These are phyloP conservation scores for Campoletis sonorensis DNA, from an alignment of 1,140 invertebrate species.

Conservation along the genomic window DNA sequence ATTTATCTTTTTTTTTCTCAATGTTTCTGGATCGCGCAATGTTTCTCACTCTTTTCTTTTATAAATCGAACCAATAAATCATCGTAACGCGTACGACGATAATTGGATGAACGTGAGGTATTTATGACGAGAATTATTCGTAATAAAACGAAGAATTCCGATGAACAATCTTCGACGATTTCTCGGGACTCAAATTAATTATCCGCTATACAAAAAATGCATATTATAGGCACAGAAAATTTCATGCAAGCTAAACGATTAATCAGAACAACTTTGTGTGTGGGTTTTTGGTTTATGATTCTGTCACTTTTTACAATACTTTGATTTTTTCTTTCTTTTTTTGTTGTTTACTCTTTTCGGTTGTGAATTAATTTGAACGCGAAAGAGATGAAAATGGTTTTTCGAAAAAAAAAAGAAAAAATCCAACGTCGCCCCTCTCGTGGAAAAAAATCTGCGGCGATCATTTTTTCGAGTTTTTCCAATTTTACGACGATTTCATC, in stretches of 20 bases:
- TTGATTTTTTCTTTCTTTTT: constrained; percentile 29
- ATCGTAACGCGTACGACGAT: too few species aligned
- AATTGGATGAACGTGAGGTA: too few species aligned
- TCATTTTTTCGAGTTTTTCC: too few species aligned
- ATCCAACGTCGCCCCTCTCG: not conserved
- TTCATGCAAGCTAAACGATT: constrained; percentile 35
- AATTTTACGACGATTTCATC: too few species aligned
- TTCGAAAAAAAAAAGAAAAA: not conserved
- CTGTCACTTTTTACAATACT: not conserved
- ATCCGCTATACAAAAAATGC: constrained; percentile 44
- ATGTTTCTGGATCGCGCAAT: too few species aligned
- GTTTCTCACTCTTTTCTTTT: too few species aligned
- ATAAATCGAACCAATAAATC: too few species aligned
- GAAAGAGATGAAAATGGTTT: not conserved
- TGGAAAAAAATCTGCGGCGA: not conserved
- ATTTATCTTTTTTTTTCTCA: too few species aligned
- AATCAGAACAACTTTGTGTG: not conserved
- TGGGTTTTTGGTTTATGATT: constrained; percentile 12
- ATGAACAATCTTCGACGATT: constrained; percentile 12
- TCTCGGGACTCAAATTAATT: constrained; percentile 28
- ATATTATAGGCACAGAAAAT: constrained; percentile 41
- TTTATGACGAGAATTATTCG: too few species aligned
- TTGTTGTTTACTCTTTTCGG: not conserved
- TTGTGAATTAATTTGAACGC: not conserved
- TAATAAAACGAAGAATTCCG: not conserved